Percentiles rank a stretch among this genome's conserved stretches.
These are phyloP conservation scores for Xiphias gladius DNA, from an alignment of 2,113 vertebrate species.

Conservation along the genomic window DNA sequence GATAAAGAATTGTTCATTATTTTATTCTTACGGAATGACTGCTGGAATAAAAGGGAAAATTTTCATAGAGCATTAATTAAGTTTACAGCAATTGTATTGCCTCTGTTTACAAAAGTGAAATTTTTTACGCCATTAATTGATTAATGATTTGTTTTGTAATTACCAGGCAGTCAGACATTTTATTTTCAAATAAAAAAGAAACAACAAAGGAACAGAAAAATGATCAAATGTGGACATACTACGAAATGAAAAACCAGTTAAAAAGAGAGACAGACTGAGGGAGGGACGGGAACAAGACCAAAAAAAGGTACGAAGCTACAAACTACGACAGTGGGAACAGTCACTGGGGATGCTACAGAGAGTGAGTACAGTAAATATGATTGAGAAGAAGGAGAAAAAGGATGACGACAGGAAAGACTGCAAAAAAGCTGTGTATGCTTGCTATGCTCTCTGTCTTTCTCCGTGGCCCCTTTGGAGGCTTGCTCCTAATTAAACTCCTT, in stretches of 20 bases:
- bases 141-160: not conserved
- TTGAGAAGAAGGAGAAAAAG: constrained; percentile 36
- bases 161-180: not conserved
- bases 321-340: not conserved
- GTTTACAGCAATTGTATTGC: not conserved
- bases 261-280: not conserved
- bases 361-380: constrained; percentile 30
- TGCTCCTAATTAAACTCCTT: constrained; percentile 88
- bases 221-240: constrained; percentile 10
- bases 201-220: not conserved
- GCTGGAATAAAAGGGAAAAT: not conserved
- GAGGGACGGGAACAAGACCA: not conserved
- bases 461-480: constrained; percentile 82
- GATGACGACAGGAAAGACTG: constrained; percentile 54
- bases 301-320: not conserved
- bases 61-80: not conserved
- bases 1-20: constrained; percentile 35
- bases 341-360: not conserved
- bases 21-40: constrained; percentile 13
- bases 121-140: not conserved
- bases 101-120: not conserved
- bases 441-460: constrained; percentile 79
- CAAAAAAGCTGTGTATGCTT: constrained; percentile 65
- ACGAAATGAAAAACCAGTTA: not conserved
- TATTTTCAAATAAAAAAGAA: not conserved